phyloP scores from a whole-genome alignment of 2,888 invertebrate species.

The Limnephilus lunatus region DNA sequence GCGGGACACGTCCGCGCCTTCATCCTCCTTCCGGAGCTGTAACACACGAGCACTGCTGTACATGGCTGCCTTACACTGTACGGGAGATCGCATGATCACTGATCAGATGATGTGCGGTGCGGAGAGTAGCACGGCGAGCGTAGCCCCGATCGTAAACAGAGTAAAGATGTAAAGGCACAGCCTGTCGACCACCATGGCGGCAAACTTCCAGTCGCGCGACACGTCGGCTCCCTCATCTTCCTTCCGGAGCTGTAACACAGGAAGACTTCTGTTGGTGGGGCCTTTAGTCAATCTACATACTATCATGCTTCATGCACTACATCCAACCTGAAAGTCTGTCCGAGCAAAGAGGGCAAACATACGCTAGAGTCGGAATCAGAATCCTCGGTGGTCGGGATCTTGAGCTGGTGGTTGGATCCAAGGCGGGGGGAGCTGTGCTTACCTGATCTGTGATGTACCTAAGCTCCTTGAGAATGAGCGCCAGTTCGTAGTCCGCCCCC shows the following conservation, averaged over 20 bases:
- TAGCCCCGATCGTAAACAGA: slow-evolving; percentile 97
- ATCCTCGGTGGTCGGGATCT: neutral
- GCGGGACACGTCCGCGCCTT: slow-evolving; percentile 94
- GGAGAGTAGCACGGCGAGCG: slow-evolving; percentile 96
- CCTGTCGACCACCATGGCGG: slow-evolving; percentile 99
- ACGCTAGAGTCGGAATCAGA: neutral
- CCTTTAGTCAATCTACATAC: neutral
- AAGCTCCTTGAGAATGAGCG: slow-evolving; percentile 95
- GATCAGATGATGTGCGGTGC: slow-evolving; percentile 96
- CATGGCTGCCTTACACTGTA: slow-evolving; percentile 72
- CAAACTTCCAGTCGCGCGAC: slow-evolving; percentile 99
- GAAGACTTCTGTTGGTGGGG: neutral
- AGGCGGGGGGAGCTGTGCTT: neutral
- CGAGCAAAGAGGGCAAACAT: neutral
- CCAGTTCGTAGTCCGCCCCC: slow-evolving; percentile 95
- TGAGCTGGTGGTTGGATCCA: neutral
- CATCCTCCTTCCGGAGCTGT: slow-evolving; percentile 96
- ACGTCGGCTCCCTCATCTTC: slow-evolving; percentile 96
- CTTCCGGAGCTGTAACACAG: slow-evolving; percentile 85
- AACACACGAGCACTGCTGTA: slow-evolving; percentile 39
- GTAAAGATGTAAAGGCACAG: slow-evolving; percentile 99
- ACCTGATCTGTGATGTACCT: slow-evolving; percentile 94
- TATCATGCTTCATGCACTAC: neutral
- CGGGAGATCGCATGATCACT: neutral
- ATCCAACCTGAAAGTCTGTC: neutral